phyloP scores from a whole-genome alignment of 2,888 invertebrate species.

The Clistopyga incitator region DNA sequence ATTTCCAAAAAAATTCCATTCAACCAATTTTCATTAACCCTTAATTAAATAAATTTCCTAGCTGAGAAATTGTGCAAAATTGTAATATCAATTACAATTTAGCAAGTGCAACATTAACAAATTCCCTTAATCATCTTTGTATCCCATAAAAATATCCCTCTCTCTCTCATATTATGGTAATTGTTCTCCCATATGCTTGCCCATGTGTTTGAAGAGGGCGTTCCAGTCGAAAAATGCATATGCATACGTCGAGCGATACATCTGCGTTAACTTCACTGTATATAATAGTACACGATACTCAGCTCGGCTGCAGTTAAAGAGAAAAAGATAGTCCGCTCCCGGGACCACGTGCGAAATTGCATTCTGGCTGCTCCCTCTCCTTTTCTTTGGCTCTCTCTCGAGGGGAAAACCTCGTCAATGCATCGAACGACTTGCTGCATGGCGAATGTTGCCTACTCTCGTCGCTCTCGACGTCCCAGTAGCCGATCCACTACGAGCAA shows the following conservation, averaged over 20 bases:
- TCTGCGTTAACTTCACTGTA: constrained; percentile 45
- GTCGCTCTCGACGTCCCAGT: constrained; percentile 47
- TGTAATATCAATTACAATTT: too few relatives aligned
- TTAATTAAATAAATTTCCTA: too few relatives aligned
- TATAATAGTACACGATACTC: constrained; percentile 38
- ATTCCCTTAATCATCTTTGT: too few relatives aligned
- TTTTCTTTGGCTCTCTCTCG: constrained; percentile 46
- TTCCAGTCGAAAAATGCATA: background rate
- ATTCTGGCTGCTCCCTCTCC: constrained; percentile 63
- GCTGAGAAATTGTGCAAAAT: too few relatives aligned
- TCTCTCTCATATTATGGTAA: too few relatives aligned
- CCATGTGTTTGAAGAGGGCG: background rate
- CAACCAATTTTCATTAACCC: too few relatives aligned
- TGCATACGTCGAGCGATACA: constrained; percentile 13
- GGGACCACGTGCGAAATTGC: constrained; percentile 72
- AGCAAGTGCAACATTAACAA: too few relatives aligned
- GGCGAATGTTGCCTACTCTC: constrained; percentile 49
- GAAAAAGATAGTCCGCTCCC: constrained; percentile 43
- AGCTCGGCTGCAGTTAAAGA: background rate
- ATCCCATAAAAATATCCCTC: too few relatives aligned
- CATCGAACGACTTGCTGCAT: constrained; percentile 50
- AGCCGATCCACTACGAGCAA: constrained; percentile 52
- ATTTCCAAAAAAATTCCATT: too few relatives aligned
- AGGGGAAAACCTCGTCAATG: constrained; percentile 37
- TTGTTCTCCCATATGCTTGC: background rate